A percentile compares a stretch with the other conserved stretches of the same genome.
Conservation (phyloP, 30 jellyfish, hydroid and myxozoan genomes). For the Hydractinia symbiolongicarpus region DNA sequence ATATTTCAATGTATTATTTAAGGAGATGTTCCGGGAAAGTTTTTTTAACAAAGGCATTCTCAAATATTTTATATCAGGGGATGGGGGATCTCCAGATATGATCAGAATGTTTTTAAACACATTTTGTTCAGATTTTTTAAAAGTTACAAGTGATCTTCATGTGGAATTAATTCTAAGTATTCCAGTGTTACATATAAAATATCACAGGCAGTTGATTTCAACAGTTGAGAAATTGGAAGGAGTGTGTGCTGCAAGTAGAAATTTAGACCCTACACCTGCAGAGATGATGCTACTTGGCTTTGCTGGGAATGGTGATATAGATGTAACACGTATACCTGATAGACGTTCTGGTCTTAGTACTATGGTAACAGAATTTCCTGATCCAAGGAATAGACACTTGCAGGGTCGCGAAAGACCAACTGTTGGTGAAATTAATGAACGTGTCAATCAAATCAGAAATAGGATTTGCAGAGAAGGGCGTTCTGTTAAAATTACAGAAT, state of each 20-base stretch:
- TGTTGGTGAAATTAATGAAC: constrained; percentile 22
- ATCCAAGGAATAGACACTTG: not conserved
- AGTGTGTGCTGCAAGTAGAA: not conserved
- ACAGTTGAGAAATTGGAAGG: constrained; percentile 5
- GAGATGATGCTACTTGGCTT: constrained; percentile 14
- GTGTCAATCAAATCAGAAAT: constrained; percentile 21
- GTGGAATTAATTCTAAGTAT: not conserved
- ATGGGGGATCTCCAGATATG: not conserved
- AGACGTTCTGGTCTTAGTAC: not conserved
- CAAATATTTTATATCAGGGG: constrained; percentile 10
- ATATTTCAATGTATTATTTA: constrained; percentile 6
- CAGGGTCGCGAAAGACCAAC: constrained; percentile 31
- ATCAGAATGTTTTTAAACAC: constrained; percentile 12
- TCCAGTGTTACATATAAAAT: not conserved
- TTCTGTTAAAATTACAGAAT: constrained; percentile 17
- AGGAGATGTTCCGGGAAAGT: constrained; percentile 25
- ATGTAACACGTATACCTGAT: constrained; percentile 34
- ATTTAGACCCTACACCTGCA: constrained; percentile 17
- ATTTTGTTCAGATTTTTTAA: constrained; percentile 23
- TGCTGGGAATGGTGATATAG: constrained; percentile 11
- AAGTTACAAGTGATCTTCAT: constrained; percentile 6
- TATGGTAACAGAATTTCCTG: constrained; percentile 18
- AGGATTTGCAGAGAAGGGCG: constrained; percentile 29
- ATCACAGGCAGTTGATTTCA: not conserved
- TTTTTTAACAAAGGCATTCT: constrained; percentile 20